Evolutionary conservation across 2,888 invertebrate species (phyloP), one percentile per base, ranked within the genome.

Genomic region (Rhimphoctona megacephalus): DNA sequence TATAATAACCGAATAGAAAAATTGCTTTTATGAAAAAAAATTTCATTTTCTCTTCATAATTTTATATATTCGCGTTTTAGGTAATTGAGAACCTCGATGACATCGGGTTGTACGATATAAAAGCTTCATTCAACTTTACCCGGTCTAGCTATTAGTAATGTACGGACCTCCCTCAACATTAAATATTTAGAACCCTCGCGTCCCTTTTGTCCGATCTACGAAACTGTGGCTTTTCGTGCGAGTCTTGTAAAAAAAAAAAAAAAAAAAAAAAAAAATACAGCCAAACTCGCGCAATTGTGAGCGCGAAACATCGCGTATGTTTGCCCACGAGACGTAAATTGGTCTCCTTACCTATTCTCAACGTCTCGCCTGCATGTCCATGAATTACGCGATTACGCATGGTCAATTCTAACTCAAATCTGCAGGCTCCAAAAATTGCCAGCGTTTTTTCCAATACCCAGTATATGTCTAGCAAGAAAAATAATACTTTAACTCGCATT

Each of bases 71-170:
- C 36, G 36, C 36, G 36, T 36, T 6, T 30, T 39, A 5, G 39
- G 64, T 46, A 85, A 79, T 87, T 85, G 87, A 82, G 87, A 85
- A 87, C 76, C 85, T 61, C 85, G 85, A 85, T 82, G 76, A 80
- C 61, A 83, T 80, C 66, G 77, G 25, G 66, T 17, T 22, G 36
- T 39, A 43, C 11, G 66, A 46, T 69, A 17, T 70, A 52, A 76
- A 80, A 46, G 78, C 79, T 82, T 76, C 79, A 83, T 87, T 87
- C 82, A 82, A 85, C 87, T 82, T 85, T 33, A 19, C 33, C 74
- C 67, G 78, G 54, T 49, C 43, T 57, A 70, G 72, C 52, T 39
- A 39, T n/a, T n/a, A 39, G 4, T 1, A 52, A 67, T 39, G 43
- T 43, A 46, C 74, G 14, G 52, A 57, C 87, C 81, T 66, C 74